Base-by-base conservation (phyloP, 2,888 invertebrate species). In the Yponomeuta sedellus region DNA sequence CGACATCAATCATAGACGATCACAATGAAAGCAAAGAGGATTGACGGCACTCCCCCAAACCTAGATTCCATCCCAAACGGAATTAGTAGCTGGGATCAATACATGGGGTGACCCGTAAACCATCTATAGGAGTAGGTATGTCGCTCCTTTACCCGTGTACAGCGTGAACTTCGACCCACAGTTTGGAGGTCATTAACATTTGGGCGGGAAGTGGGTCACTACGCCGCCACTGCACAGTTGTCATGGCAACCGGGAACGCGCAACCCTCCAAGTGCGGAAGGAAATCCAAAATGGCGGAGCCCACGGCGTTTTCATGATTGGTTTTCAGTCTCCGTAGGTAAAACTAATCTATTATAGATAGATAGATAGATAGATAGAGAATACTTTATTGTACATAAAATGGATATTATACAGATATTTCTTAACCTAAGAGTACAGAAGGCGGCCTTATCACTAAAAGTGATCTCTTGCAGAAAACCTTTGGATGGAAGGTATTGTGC, bases 181-280 rank as follows among this genome's bases (percentile, higher is more conserved):
- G 86, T 89, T 91, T 91, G 88, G 90, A 90, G 90, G 90, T 91
- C 90, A 91, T 91, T 91, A 91, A 91, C 90, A 91, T 91, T 91
- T 90, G 84, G 85, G 82, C 81, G 82, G 80, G 77, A 59, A 59
- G 59, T 59, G 11, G 89, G 89, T 87, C 89, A 83, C 79, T 84
- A 85, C 85, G 85, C 77, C 72, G 73, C 71, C 16, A n/a, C 63
- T 19, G 74, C 28, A 57, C 25, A n/a, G 86, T 87, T 78, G 80
- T 74, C 77, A 82, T 85, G 77, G 74, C 74, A 70, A 88, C 89
- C 28, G 22, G 44, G 66, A 66, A 59, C 57, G 12, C 25, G 78
- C 67, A 71, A 74, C 77, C 77, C 75, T 77, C 76, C 34, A 34
- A 34, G 34, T 34, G 44, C 3, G 44, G 16, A 52, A 52, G 12